Conservation (phyloP, 1,140 invertebrate species). For the Melitaea cinxia region DNA sequence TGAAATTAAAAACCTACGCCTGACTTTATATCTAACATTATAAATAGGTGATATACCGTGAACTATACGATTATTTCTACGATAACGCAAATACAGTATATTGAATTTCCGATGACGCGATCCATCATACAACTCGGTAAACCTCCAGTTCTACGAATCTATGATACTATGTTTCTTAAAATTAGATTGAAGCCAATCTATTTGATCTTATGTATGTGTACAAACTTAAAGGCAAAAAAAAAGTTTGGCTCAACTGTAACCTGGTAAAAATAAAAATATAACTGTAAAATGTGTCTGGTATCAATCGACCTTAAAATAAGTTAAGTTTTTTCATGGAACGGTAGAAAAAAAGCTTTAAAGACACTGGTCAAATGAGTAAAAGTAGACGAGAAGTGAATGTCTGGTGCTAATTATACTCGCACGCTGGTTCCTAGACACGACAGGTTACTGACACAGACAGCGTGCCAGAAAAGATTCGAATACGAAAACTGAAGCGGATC, state of each 20-base stretch:
- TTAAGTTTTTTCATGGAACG: neutral
- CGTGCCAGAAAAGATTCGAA: slow-evolving; percentile 9
- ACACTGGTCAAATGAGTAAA: slow-evolving; percentile 13
- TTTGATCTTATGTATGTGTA: no score
- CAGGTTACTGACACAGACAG: slow-evolving; percentile 40
- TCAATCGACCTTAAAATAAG: neutral
- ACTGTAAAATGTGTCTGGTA: no score
- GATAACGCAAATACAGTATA: neutral
- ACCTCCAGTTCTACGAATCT: neutral
- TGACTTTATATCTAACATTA: neutral
- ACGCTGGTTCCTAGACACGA: slow-evolving; percentile 30
- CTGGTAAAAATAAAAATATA: neutral
- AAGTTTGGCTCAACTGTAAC: neutral
- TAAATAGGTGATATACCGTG: neutral
- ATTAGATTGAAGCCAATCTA: neutral
- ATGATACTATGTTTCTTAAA: neutral
- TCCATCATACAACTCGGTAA: neutral
- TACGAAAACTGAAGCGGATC: neutral
- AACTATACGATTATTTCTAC: neutral
- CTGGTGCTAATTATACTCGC: slow-evolving; percentile 50
- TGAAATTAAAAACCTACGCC: no score
- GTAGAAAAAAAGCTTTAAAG: slow-evolving; percentile 5
- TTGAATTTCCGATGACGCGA: neutral
- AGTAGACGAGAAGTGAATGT: slow-evolving; percentile 21
- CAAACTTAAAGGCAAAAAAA: no score